Evolutionary conservation across 1,140 invertebrate species (phyloP).

Genomic region (Phthorimaea operculella): DNA sequence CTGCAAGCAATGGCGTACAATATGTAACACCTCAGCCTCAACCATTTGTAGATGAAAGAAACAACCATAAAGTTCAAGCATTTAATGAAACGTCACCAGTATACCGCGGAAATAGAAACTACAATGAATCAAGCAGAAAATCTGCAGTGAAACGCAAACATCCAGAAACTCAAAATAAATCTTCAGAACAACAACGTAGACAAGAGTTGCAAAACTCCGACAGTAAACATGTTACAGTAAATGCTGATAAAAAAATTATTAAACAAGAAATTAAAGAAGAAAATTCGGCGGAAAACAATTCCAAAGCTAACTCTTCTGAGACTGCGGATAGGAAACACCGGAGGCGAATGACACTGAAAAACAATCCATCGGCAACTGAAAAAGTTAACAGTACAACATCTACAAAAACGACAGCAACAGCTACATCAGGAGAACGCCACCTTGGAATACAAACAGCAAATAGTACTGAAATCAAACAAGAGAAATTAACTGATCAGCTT

Average conservation of each 20-base stretch:
- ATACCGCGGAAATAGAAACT: slow-evolving; percentile 45
- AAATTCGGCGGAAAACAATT: slow-evolving; percentile 16
- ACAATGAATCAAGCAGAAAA: slow-evolving; percentile 24
- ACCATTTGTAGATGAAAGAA: slow-evolving; percentile 44
- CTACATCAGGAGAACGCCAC: background rate
- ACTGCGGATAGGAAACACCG: slow-evolving; percentile 36
- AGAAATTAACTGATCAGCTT: slow-evolving; percentile 42
- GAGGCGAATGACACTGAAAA: slow-evolving; percentile 38
- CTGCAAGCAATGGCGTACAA: slow-evolving; percentile 18
- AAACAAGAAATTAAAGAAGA: no score
- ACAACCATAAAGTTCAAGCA: slow-evolving; percentile 26
- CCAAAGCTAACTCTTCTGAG: slow-evolving; percentile 18
- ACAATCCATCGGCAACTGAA: slow-evolving; percentile 21
- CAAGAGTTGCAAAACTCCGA: slow-evolving; percentile 22
- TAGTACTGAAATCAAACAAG: slow-evolving; percentile 21
- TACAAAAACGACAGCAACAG: slow-evolving; percentile 19
- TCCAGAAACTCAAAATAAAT: slow-evolving; percentile 8
- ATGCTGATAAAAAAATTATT: slow-evolving; percentile 38
- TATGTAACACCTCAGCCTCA: slow-evolving; percentile 41
- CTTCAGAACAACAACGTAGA: background rate
- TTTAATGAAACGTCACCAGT: slow-evolving; percentile 33
- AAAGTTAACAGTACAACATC: slow-evolving; percentile 15
- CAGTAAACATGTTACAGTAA: slow-evolving; percentile 32
- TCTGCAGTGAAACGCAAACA: slow-evolving; percentile 13
- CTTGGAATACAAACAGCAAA: slow-evolving; percentile 22